phyloP scores from a whole-genome alignment of 2,797 vertebrate species.

The Benthosema pterotum region DNA sequence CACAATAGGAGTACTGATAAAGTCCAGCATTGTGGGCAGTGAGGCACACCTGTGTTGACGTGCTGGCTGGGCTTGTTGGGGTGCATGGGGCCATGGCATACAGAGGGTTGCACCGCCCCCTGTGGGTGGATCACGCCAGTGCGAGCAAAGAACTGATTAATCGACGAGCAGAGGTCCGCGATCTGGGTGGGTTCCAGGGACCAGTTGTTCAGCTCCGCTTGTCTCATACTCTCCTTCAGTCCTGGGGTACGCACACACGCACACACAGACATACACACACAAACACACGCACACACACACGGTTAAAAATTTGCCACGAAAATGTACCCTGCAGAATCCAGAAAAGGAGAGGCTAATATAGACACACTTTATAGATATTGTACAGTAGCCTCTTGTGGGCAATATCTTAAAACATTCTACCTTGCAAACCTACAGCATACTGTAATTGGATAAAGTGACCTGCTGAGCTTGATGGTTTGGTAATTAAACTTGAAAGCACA shows the following conservation, averaged over 20 bases:
- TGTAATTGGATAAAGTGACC: conserved; percentile 78
- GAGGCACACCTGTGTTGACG: conserved; percentile 83
- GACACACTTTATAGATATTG: conserved; percentile 10
- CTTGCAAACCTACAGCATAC: conserved; percentile 61
- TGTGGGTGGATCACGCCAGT: conserved; percentile 92
- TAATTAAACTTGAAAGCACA: conserved; percentile 76
- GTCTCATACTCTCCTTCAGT: conserved; percentile 93
- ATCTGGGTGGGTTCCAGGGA: conserved; percentile 92
- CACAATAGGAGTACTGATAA: no score
- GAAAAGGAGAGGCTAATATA: conserved; percentile 53
- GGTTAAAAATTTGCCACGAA: neutral
- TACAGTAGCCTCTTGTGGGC: conserved; percentile 65
- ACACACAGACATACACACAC: neutral
- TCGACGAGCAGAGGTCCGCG: conserved; percentile 92
- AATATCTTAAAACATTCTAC: conserved; percentile 72
- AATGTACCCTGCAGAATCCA: conserved; percentile 34
- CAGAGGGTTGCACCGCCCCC: conserved; percentile 85
- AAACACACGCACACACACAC: neutral
- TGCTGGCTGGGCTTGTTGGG: conserved; percentile 88
- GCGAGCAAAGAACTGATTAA: conserved; percentile 93
- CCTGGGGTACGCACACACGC: conserved; percentile 66
- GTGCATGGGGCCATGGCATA: conserved; percentile 90
- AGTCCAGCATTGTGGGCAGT: neutral
- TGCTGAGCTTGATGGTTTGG: conserved; percentile 72
- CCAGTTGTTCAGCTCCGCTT: conserved; percentile 94